A percentile compares a stretch with the other conserved stretches of the same genome.
phyloP scores from a whole-genome alignment of 2,797 vertebrate species.

The Coreius guichenoti region DNA sequence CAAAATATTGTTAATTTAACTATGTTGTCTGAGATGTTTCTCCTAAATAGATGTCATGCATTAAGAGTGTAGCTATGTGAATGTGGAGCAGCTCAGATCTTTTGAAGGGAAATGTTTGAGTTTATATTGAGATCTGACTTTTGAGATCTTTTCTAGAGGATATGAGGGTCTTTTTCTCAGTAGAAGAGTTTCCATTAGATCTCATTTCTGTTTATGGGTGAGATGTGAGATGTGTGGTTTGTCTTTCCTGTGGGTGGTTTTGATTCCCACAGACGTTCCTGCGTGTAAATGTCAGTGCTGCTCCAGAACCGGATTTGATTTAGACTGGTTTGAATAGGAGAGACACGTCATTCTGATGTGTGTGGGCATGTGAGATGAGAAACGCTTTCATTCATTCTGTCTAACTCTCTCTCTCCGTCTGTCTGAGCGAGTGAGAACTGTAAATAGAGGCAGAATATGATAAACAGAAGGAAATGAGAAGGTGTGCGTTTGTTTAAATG shows the following conservation, averaged over 20 bases:
- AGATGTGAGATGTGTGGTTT: background rate
- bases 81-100: too few species aligned
- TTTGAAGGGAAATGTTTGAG: too few species aligned
- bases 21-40: too few species aligned
- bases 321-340: background rate
- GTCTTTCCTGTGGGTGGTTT: background rate
- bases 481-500: background rate
- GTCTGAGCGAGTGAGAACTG: background rate
- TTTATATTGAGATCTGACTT: too few species aligned
- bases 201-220: background rate
- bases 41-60: too few species aligned
- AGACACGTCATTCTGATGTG: background rate
- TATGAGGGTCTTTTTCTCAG: too few species aligned
- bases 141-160: too few species aligned
- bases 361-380: background rate
- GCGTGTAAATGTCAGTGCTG: conserved; percentile 1
- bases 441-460: background rate
- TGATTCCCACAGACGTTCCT: conserved; percentile 11
- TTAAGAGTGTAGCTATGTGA: too few species aligned
- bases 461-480: background rate
- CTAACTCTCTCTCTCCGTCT: background rate
- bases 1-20: too few species aligned
- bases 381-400: background rate
- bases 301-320: conserved; percentile 21
- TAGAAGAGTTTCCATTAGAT: background rate